Conservation (phyloP, 1,140 invertebrate genomes). For the Streblospio benedicti region DNA sequence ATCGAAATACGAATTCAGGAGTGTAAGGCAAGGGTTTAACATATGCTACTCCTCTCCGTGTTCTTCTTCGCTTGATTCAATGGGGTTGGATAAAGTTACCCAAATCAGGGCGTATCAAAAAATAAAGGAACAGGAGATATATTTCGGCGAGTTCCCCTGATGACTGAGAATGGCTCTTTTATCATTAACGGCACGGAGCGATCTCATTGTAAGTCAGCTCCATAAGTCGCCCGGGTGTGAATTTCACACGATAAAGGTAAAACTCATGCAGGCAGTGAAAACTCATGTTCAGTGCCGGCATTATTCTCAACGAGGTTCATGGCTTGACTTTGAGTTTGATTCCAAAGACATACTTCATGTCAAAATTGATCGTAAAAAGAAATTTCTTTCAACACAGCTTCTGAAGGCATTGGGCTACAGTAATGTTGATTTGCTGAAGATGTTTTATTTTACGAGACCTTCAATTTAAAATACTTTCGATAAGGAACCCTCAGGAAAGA, state of each 20-base stretch:
- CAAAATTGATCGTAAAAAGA: not conserved
- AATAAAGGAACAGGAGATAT: constrained; percentile 24
- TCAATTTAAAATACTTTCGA: too few relatives aligned
- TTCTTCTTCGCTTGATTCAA: too few relatives aligned
- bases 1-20: too few relatives aligned
- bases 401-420: not conserved
- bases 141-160: constrained; percentile 25
- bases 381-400: not conserved
- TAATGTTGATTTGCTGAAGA: too few relatives aligned
- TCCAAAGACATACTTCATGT: constrained; percentile 2
- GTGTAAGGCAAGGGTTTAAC: too few relatives aligned
- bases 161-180: constrained; percentile 27
- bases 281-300: not conserved
- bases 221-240: constrained; percentile 21
- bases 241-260: constrained; percentile 8
- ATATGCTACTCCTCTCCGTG: too few relatives aligned
- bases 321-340: constrained; percentile 13
- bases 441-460: too few relatives aligned
- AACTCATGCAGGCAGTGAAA: constrained; percentile 9
- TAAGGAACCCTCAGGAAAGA: too few relatives aligned
- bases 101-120: too few relatives aligned
- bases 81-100: too few relatives aligned
- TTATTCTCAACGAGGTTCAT: constrained; percentile 7
- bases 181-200: constrained; percentile 26
- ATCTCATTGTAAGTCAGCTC: constrained; percentile 24